These are phyloP conservation scores for Scomber colias DNA, from an alignment of 2,113 vertebrate species.

Conservation along the genomic window DNA sequence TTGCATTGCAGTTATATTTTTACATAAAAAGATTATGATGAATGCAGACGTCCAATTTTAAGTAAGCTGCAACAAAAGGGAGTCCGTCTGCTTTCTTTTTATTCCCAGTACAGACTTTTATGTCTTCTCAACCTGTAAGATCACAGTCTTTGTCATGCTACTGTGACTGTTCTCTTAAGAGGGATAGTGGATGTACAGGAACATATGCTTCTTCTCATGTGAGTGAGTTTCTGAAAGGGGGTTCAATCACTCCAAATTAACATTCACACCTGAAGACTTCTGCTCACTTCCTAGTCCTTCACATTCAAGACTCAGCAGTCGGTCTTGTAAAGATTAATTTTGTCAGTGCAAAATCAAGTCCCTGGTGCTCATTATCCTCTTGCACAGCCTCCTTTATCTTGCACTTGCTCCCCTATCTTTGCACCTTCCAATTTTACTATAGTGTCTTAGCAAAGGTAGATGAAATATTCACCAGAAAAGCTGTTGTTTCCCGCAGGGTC, in stretches of 20 bases:
- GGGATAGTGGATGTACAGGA: not conserved
- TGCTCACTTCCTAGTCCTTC: conserved; percentile 40
- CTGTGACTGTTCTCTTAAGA: conserved; percentile 7
- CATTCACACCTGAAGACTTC: conserved; percentile 38
- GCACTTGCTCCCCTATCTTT: conserved; percentile 13
- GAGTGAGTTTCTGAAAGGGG: conserved; percentile 38
- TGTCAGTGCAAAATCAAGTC: conserved; percentile 40
- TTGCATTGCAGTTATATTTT: conserved; percentile 21
- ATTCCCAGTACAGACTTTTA: too few relatives aligned
- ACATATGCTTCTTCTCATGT: conserved; percentile 25
- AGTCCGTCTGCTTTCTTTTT: not conserved
- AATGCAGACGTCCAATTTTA: not conserved
- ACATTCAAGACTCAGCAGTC: conserved; percentile 32
- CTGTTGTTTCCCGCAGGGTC: conserved; percentile 58
- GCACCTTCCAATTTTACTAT: conserved; percentile 20
- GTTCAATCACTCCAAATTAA: conserved; percentile 40
- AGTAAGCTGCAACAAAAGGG: not conserved
- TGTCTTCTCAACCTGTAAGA: not conserved
- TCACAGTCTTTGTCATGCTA: not conserved
- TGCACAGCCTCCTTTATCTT: conserved; percentile 16
- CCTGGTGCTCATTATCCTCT: conserved; percentile 49
- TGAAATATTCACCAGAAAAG: conserved; percentile 76
- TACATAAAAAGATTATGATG: conserved; percentile 1
- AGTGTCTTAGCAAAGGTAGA: conserved; percentile 39
- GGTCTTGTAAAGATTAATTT: conserved; percentile 52